Conservation (phyloP, 1,140 invertebrate species). For the Zaprionus capensis region DNA sequence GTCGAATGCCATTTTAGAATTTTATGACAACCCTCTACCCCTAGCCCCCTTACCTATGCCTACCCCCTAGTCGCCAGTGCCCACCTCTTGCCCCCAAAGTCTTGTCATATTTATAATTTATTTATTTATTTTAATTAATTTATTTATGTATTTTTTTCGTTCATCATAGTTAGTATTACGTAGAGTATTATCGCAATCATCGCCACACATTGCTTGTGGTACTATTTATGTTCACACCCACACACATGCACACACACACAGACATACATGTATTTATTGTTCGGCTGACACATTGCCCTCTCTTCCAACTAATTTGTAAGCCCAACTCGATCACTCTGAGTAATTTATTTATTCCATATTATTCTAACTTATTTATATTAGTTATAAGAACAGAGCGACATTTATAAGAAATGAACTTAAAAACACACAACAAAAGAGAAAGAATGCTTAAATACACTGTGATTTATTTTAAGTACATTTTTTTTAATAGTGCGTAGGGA, state of each 20-base stretch:
- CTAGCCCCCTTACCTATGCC: background rate
- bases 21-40: slow-evolving; percentile 25
- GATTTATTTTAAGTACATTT: slow-evolving; percentile 80
- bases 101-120: slow-evolving; percentile 45
- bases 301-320: background rate
- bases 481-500: slow-evolving; percentile 73
- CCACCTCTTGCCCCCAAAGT: background rate
- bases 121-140: slow-evolving; percentile 50
- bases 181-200: slow-evolving; percentile 12
- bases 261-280: slow-evolving; percentile 23
- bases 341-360: slow-evolving; percentile 39
- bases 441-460: slow-evolving; percentile 75
- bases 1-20: slow-evolving; percentile 76
- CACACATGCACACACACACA: slow-evolving; percentile 8
- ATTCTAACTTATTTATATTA: slow-evolving; percentile 38
- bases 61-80: no score
- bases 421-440: background rate
- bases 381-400: background rate
- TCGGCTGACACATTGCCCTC: slow-evolving; percentile 5
- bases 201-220: slow-evolving; percentile 4
- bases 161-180: slow-evolving; percentile 29
- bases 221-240: slow-evolving; percentile 23
- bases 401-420: slow-evolving; percentile 6
- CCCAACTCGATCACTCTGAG: background rate
- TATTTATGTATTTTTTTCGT: slow-evolving; percentile 33